Conservation (phyloP, 2,113 vertebrate species). For the Cygnus atratus region DNA sequence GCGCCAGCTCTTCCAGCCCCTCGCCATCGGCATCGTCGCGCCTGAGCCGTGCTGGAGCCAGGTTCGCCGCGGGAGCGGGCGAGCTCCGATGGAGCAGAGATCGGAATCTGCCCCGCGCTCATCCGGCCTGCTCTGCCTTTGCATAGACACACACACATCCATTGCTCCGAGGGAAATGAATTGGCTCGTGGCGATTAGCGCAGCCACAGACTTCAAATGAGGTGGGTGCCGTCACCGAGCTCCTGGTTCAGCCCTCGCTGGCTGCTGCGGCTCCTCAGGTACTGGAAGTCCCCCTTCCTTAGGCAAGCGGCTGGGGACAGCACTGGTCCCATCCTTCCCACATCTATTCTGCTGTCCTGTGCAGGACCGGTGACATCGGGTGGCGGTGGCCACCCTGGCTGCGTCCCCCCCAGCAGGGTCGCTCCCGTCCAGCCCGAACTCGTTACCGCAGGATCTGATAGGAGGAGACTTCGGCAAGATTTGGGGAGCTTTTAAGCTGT, state of each 20-base stretch:
- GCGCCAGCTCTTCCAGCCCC: too few relatives aligned
- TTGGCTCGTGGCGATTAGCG: not conserved
- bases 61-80: too few relatives aligned
- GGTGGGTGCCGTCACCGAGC: rapidly evolving
- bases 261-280: not conserved
- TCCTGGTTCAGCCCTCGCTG: not conserved
- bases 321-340: not conserved
- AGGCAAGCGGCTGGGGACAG: not conserved
- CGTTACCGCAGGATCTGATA: conserved; percentile 1
- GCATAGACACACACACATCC: not conserved
- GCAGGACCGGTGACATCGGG: not conserved
- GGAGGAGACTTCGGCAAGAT: conserved; percentile 14
- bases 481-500: conserved; percentile 35
- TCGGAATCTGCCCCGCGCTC: not conserved
- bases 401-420: not conserved
- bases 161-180: not conserved
- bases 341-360: not conserved
- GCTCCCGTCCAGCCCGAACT: not conserved
- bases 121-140: not conserved
- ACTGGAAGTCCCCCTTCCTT: rapidly evolving
- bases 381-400: not conserved
- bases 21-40: too few relatives aligned
- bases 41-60: too few relatives aligned
- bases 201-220: not conserved
- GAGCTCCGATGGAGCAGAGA: not conserved